Conservation (phyloP, 2,113 vertebrate genomes). For the Cololabis saira region DNA sequence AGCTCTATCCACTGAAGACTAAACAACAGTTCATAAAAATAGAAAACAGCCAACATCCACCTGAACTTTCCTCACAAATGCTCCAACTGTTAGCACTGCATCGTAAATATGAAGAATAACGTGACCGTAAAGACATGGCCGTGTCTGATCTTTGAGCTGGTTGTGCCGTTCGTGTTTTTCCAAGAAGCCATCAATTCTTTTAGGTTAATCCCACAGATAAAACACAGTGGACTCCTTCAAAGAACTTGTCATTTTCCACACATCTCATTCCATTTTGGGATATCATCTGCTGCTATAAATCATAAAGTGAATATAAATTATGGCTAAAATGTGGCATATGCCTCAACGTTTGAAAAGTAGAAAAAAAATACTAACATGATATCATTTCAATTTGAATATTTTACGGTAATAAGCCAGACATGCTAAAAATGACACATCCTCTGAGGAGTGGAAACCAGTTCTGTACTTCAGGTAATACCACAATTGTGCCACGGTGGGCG, state of each 20-base stretch:
- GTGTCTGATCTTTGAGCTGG: slow-evolving; percentile 24
- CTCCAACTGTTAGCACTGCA: no score
- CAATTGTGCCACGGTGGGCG: slow-evolving; percentile 63
- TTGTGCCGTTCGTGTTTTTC: slow-evolving; percentile 67
- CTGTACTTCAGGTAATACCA: slow-evolving; percentile 62
- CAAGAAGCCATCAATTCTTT: slow-evolving; percentile 67
- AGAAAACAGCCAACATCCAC: no score
- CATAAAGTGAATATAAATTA: background rate
- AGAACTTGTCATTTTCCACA: slow-evolving; percentile 54
- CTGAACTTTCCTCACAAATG: no score
- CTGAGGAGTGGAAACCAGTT: slow-evolving; percentile 40
- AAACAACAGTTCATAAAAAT: background rate
- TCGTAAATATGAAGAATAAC: no score
- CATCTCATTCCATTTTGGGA: slow-evolving; percentile 46
- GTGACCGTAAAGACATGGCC: no score
- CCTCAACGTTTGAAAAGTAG: no score
- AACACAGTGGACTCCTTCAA: slow-evolving; percentile 46
- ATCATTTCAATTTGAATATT: no score
- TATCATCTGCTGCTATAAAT: slow-evolving; percentile 47
- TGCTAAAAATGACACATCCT: slow-evolving; percentile 49
- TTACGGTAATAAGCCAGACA: slow-evolving; percentile 4
- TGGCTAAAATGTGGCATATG: background rate
- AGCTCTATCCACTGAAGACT: background rate
- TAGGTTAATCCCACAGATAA: slow-evolving; percentile 59
- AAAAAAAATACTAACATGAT: no score